Conservation (phyloP, 2,113 vertebrate species). For the Psittacara wagleri region DNA sequence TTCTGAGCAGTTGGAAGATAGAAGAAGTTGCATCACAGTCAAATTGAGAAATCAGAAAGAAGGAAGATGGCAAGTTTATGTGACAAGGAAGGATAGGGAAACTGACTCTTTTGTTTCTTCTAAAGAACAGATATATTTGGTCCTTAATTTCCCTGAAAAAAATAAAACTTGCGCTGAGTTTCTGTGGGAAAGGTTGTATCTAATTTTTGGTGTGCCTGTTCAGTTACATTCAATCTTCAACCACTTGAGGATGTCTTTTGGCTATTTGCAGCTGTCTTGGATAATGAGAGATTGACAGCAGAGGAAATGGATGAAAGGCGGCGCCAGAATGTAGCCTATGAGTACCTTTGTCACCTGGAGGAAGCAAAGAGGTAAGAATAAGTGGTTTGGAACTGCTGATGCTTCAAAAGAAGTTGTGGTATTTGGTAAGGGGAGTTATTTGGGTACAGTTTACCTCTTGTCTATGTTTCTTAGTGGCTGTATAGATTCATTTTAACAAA, state of each 20-base stretch:
- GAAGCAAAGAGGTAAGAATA: slow-evolving; percentile 91
- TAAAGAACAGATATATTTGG: background rate
- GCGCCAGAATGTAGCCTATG: slow-evolving; percentile 96
- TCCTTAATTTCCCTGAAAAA: background rate
- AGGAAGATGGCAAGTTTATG: background rate
- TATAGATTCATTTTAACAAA: background rate
- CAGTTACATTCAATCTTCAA: background rate
- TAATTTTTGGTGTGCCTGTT: background rate
- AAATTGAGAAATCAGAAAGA: background rate
- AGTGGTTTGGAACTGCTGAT: background rate
- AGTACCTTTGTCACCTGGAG: slow-evolving; percentile 97
- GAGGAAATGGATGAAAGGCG: slow-evolving; percentile 98
- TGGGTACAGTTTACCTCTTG: background rate
- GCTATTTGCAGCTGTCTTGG: slow-evolving; percentile 87
- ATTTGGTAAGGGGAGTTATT: background rate
- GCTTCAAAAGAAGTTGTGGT: background rate
- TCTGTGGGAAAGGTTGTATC: background rate
- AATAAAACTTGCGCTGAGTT: background rate
- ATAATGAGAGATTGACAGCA: slow-evolving; percentile 94
- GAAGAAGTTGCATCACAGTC: background rate
- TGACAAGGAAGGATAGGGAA: background rate
- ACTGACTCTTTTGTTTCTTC: background rate
- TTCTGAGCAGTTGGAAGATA: background rate
- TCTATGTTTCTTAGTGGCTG: background rate
- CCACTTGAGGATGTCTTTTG: background rate